phyloP scores from a whole-genome alignment of 2,797 vertebrate genomes.

The Cephalopachus bancanus region DNA sequence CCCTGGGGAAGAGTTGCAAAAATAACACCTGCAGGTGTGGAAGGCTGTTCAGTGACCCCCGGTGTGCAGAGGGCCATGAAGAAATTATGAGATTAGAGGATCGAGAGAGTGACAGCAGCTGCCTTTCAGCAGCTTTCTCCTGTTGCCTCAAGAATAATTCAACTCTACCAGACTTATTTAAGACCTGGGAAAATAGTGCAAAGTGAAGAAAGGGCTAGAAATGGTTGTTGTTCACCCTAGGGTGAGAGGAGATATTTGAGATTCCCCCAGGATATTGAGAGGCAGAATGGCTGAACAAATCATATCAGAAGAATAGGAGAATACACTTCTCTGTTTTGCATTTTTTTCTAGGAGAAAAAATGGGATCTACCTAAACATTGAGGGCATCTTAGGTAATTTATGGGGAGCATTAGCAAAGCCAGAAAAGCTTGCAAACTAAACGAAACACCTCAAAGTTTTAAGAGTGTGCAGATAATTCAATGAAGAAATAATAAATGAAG shows the following conservation, averaged over 20 bases:
- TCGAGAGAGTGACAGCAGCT: conserved; percentile 56
- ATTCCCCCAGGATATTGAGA: conserved; percentile 42
- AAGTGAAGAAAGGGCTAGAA: conserved; percentile 40
- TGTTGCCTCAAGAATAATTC: conserved; percentile 60
- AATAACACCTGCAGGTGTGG: conserved; percentile 66
- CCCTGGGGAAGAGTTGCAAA: conserved; percentile 53
- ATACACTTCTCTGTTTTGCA: not conserved
- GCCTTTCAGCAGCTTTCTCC: conserved; percentile 70
- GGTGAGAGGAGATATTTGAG: conserved; percentile 27
- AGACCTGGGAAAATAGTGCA: conserved; percentile 23
- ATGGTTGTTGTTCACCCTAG: not conserved
- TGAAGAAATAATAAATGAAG: conserved; percentile 59
- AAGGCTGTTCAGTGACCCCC: conserved; percentile 65
- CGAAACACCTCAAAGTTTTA: conserved; percentile 21
- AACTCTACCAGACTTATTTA: conserved; percentile 49
- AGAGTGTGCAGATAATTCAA: conserved; percentile 24
- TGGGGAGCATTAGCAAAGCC: not conserved
- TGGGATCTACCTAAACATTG: not conserved
- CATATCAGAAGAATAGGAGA: not conserved
- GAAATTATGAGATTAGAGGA: conserved; percentile 69
- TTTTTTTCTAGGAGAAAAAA: conserved; percentile 46
- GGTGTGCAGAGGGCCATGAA: conserved; percentile 62
- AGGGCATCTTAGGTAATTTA: conserved; percentile 51
- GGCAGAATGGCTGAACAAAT: conserved; percentile 20
- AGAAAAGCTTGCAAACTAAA: conserved; percentile 32